Percentiles rank a stretch among this genome's conserved stretches.
phyloP scores from a whole-genome alignment of 35 echinoderm and acorn worm species.

The Patiria miniata region DNA sequence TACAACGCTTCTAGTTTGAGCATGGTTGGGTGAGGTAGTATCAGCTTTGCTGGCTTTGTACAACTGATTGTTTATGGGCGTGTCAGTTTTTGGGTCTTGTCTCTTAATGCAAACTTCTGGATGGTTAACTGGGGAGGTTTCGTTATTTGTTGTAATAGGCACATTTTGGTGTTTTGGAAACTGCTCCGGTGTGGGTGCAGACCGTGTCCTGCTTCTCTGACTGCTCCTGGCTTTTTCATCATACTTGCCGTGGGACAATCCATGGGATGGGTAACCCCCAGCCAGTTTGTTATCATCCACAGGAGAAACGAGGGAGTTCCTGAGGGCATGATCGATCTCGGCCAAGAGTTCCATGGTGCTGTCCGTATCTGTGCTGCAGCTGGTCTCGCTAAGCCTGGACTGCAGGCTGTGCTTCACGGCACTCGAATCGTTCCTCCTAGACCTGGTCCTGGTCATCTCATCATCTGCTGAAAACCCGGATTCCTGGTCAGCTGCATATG shows the following conservation, averaged over 20 bases:
- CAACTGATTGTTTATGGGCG: too few relatives aligned
- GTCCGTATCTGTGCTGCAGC: constrained; percentile 41
- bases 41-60: too few relatives aligned
- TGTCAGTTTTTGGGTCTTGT: too few relatives aligned
- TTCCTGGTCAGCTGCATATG: neutral
- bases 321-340: constrained; percentile 66
- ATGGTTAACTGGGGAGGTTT: too few relatives aligned
- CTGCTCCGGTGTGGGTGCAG: neutral
- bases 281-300: constrained; percentile 36
- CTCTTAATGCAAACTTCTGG: too few relatives aligned
- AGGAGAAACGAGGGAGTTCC: constrained; percentile 65
- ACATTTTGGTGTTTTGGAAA: neutral
- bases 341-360: constrained; percentile 74
- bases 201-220: neutral
- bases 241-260: neutral
- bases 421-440: constrained; percentile 15
- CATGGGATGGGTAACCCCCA: neutral
- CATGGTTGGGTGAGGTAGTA: neutral
- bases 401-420: constrained; percentile 15
- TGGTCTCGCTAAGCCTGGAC: neutral
- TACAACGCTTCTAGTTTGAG: neutral
- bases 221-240: neutral
- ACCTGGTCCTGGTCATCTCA: constrained; percentile 18
- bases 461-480: neutral
- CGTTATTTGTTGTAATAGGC: too few relatives aligned